Base-by-base conservation (phyloP, 2,888 invertebrate species). In the Venusia cambrica region DNA sequence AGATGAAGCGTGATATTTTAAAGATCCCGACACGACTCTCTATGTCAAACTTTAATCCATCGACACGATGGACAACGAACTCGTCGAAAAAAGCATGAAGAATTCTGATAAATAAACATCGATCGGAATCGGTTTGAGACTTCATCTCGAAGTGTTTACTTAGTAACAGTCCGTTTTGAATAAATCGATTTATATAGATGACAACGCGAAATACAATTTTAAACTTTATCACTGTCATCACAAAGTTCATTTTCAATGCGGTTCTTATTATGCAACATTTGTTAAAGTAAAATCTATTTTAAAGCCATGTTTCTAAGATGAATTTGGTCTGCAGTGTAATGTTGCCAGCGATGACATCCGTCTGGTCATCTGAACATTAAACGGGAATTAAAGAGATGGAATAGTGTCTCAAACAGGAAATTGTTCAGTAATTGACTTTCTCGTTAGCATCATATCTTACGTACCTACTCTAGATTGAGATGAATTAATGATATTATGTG, bases 161-260 rank as follows among this genome's bases (percentile, higher is more conserved):
- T 78, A 79, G 83, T 79, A 83, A 83, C 79, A 83, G 72, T 71
- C 73, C 70, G 75, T 68, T 71, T 78, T 73, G 65, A 72, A 73
- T 73, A 75, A 78, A 78, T 78, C 74, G 75, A 77, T 75, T 81
- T 70, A 54, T 51, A 60, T 64, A 68, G 59, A 19, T 26, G 13
- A 6, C 12, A 20, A 22, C n/a, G 6, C 7, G 14, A 15, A 19
- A 19, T 11, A 8, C n/a, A 16, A 33, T 39, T 33, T 9, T 38
- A 22, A 20, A 28, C 39, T 28, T 35, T 49, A 43, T 34, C 11
- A n/a, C 21, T 11, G 5, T 2, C 15, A 2, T 1, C 1, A 49
- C 25, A 36, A 38, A 19, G 27, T 37, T 29, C 22, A 12, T 45
- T 25, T 39, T 8, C 24, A 22, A 20, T 9, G 15, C 7, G 20